Evolutionary conservation across 2,113 vertebrate genomes (phyloP), one percentile per base, ranked within the genome.

Genomic region (Eupsittula cactorum): DNA sequence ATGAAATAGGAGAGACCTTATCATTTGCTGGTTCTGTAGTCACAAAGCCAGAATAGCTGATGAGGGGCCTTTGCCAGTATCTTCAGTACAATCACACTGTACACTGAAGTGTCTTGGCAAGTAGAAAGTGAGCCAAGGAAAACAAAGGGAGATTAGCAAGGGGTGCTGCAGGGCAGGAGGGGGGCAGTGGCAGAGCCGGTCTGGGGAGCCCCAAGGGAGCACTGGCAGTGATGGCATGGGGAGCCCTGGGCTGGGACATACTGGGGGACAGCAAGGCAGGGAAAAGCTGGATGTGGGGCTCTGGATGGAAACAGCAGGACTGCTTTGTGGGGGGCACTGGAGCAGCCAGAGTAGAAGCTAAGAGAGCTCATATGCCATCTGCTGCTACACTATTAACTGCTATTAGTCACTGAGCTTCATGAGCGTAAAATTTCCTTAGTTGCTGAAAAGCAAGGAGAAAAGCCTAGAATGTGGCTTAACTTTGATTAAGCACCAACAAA

Each of bases 1-100:
- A 97, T 97, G 95, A 97, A 95, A 94, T 93, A 96, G 92, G 92
- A 96, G 96, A 96, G 96, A 95, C 92, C 95, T 96, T 96, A 97
- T 94, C 93, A 93, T 92, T 88, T 90, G 80, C 88, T 91, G 80
- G 82, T 94, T 94, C 82, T 96, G 86, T 94, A 97, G 95, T 79
- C 90, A 94, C 95, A 95, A 95, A 96, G 80, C 80, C 79, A 60
- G 95, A 95, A 96, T 96, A 96, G 88, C 90, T 96, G 96, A 96
- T 97, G 88, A 95, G 92, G 64, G 88, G 88, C 69, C 88, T 87
- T 95, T 75, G 68, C 76, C 27, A 17, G 64, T 90, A 88, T 96
- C 95, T 92, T 78, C 77, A 39, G 47, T 41, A 86, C 84, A 88
- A 96, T 93, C 95, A 70, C 87, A 90, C 8, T 42, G 67, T 88